Evolutionary conservation across 2,888 invertebrate genomes (phyloP).

Genomic region (Coelogynopora nodosa): DNA sequence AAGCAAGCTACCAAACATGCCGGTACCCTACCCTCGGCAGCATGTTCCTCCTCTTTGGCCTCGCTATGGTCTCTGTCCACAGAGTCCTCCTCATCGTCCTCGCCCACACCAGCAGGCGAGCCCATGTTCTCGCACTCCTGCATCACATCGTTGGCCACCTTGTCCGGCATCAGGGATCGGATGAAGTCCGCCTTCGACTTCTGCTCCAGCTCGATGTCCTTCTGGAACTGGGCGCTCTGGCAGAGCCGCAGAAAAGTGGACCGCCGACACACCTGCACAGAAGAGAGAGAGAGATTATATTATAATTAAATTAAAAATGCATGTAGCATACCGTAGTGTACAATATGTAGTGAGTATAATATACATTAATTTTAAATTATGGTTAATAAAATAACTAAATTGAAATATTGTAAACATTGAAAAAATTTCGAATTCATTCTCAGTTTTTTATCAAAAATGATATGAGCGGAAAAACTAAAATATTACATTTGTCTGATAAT

Average conservation of each 20-base stretch:
- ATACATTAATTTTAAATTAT: too few species aligned
- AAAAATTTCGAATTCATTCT: too few species aligned
- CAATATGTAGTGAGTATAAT: too few species aligned
- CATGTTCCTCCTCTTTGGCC: background rate
- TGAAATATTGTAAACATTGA: too few species aligned
- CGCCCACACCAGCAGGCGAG: slow-evolving; percentile 51
- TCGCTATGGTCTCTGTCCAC: slow-evolving; percentile 39
- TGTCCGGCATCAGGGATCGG: slow-evolving; percentile 92
- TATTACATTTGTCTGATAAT: too few species aligned
- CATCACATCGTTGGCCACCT: slow-evolving; percentile 69
- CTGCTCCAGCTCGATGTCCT: slow-evolving; percentile 43
- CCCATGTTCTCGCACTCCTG: slow-evolving; percentile 48
- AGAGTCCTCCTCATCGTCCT: slow-evolving; percentile 49
- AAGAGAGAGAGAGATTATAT: too few species aligned
- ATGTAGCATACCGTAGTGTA: too few species aligned
- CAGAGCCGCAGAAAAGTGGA: slow-evolving; percentile 44
- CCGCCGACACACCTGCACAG: slow-evolving; percentile 42
- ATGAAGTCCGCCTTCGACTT: slow-evolving; percentile 45
- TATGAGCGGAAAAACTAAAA: too few species aligned
- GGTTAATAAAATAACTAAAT: too few species aligned
- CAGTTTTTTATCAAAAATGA: too few species aligned
- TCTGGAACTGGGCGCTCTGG: slow-evolving; percentile 40
- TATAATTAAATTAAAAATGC: too few species aligned
- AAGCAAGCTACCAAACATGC: too few species aligned
- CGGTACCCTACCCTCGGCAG: background rate